A percentile compares a stretch with the other conserved stretches of the same genome.
Conservation (phyloP, 2,888 invertebrate species). For the Aleiodes testaceus region DNA sequence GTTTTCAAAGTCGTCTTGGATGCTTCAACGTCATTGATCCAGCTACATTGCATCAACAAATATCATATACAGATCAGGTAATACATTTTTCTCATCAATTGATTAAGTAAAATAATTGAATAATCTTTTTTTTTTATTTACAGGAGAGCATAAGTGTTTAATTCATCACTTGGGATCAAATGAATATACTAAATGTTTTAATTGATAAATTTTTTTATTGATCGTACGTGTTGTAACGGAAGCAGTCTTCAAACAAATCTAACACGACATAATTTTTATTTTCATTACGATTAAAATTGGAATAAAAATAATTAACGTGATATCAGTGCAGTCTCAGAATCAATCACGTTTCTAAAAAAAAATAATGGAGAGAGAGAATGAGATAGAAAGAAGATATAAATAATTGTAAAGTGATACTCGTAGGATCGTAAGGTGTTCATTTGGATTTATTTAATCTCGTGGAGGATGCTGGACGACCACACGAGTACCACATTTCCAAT, state of each 20-base stretch:
- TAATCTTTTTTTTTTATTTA: constrained; percentile 17
- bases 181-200: not conserved
- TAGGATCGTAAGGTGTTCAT: constrained; percentile 38
- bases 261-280: constrained; percentile 61
- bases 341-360: constrained; percentile 8
- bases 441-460: constrained; percentile 35
- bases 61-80: constrained; percentile 51
- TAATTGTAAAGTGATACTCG: constrained; percentile 46
- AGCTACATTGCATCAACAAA: constrained; percentile 52
- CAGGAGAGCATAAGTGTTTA: constrained; percentile 50
- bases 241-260: constrained; percentile 70
- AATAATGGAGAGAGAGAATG: constrained; percentile 33
- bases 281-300: constrained; percentile 54
- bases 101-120: no score
- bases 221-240: constrained; percentile 67
- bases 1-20: constrained; percentile 47
- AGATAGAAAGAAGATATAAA: constrained; percentile 36
- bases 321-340: constrained; percentile 40
- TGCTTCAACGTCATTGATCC: constrained; percentile 59
- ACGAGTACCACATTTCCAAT: constrained; percentile 22
- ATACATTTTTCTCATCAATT: not conserved
- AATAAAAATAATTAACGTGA: constrained; percentile 56
- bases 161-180: not conserved
- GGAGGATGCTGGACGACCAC: constrained; percentile 45
- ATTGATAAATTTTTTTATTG: constrained; percentile 57